These are phyloP conservation scores for Lepus europaeus DNA, from an alignment of 2,113 vertebrate genomes.

Conservation along the genomic window DNA sequence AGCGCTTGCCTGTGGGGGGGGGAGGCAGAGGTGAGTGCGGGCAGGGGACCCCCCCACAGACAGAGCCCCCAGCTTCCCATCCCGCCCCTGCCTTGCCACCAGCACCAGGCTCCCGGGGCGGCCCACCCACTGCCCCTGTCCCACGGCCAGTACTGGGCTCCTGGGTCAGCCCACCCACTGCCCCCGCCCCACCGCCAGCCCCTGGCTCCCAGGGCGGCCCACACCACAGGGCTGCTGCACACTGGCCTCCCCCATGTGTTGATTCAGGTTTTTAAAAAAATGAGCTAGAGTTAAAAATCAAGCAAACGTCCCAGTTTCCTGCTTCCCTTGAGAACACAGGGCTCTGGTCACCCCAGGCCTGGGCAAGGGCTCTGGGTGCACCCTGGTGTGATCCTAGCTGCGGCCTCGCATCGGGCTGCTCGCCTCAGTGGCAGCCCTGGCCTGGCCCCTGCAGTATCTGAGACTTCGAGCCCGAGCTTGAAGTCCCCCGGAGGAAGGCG, in stretches of 20 bases:
- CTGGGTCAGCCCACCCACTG: too few relatives aligned
- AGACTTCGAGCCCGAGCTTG: background rate
- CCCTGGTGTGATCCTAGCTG: background rate
- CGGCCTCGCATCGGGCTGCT: background rate
- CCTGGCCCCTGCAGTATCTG: background rate
- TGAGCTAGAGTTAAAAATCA: background rate
- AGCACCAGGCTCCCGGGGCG: too few relatives aligned
- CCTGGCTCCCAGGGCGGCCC: background rate
- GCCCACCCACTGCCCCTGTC: background rate
- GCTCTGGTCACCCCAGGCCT: background rate
- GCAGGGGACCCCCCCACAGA: background rate
- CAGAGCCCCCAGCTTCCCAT: background rate
- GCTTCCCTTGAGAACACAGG: background rate
- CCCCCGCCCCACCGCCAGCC: too few relatives aligned
- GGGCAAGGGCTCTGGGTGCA: background rate
- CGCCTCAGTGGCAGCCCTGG: background rate
- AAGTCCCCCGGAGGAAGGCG: background rate
- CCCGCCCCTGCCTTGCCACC: background rate
- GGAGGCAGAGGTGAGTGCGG: background rate
- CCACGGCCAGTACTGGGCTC: too few relatives aligned
- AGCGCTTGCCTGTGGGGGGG: slow-evolving; percentile 87
- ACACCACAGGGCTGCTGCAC: background rate
- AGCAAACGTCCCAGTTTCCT: background rate
- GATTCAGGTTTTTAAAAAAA: background rate
- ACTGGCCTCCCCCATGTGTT: background rate